Evolutionary conservation across 2,113 vertebrate genomes (phyloP), one percentile per base, ranked within the genome.

Genomic region (Pseudorasbora parva): DNA sequence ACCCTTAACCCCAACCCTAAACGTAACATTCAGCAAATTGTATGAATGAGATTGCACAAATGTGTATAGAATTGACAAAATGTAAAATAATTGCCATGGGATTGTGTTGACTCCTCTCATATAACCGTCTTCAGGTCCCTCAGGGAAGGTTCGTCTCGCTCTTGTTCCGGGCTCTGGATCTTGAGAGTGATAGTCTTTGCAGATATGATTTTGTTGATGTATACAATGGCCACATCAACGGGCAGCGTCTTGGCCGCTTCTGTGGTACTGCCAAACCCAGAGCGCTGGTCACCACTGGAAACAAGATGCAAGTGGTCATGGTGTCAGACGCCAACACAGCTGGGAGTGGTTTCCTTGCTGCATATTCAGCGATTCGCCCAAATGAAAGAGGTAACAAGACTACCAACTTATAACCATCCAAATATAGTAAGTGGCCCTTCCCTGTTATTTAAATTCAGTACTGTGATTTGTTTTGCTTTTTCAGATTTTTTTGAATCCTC

Each of bases 261-360:
- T 97, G 96, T 27, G 96, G 96, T 0, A 96, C 94, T 0, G 92
- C 93, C 68, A 94, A 92, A 62, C 96, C 96, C 0, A 93, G 94
- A 0, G 94, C 95, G 45, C 93, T 97, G 0, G 93, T 96, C 19
- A 94, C 95, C 91, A 95, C 85, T 43, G 86, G 91, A 89, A 96
- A 96, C 89, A 96, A 95, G 89, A 96, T 97, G 95, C 81, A 95
- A 92, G 95, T 97, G 60, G 94, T 96, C 86, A 96, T 97, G 95
- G 92, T 95, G 87, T 95, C 96, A 0, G 96, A 96, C 1, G 95
- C 95, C 73, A 96, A 96, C 82, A 96, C 95, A 3, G 96, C 95
- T 21, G 96, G 96, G 60, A 96, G 93, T 72, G 96, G 96, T 82
- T 97, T 96, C 90, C 93, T 97, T 88, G 96, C 95, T 0, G 94